Evolutionary conservation across 2,113 vertebrate species (phyloP).

Genomic region (Protomyctophum bolini): DNA sequence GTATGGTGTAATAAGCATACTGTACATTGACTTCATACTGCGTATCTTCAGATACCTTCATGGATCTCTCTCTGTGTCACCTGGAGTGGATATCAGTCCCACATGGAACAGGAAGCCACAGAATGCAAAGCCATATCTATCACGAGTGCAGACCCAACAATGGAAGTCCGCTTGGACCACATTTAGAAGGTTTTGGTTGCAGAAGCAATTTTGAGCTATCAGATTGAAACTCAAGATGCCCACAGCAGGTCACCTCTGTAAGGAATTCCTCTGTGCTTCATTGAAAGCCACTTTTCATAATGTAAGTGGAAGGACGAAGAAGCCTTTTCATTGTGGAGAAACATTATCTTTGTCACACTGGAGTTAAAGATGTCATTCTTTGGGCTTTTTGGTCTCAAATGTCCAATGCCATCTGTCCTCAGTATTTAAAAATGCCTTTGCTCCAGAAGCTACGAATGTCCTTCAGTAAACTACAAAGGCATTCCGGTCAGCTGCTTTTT

Average conservation of each 20-base stretch:
- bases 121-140: constrained; percentile 58
- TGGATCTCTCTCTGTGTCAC: constrained; percentile 42
- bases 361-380: constrained; percentile 45
- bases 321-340: constrained; percentile 42
- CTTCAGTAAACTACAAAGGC: constrained; percentile 38
- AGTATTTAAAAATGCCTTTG: constrained; percentile 36
- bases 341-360: constrained; percentile 26
- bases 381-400: constrained; percentile 49
- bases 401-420: constrained; percentile 19
- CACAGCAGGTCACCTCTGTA: constrained; percentile 61
- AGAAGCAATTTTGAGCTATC: constrained; percentile 73
- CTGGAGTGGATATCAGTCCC: constrained; percentile 49
- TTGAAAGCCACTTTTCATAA: constrained; percentile 57
- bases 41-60: constrained; percentile 33
- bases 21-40: constrained; percentile 36
- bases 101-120: constrained; percentile 42
- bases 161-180: constrained; percentile 41
- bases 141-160: constrained; percentile 50
- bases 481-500: constrained; percentile 25
- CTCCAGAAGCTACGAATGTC: constrained; percentile 28
- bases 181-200: constrained; percentile 66
- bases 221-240: constrained; percentile 75
- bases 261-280: constrained; percentile 60
- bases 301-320: constrained; percentile 28
- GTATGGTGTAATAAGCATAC: background rate